Percentiles rank a stretch among this genome's conserved stretches.
These are phyloP conservation scores for Pardosa pseudoannulata DNA, from an alignment of 2,888 invertebrate species.

Conservation along the genomic window DNA sequence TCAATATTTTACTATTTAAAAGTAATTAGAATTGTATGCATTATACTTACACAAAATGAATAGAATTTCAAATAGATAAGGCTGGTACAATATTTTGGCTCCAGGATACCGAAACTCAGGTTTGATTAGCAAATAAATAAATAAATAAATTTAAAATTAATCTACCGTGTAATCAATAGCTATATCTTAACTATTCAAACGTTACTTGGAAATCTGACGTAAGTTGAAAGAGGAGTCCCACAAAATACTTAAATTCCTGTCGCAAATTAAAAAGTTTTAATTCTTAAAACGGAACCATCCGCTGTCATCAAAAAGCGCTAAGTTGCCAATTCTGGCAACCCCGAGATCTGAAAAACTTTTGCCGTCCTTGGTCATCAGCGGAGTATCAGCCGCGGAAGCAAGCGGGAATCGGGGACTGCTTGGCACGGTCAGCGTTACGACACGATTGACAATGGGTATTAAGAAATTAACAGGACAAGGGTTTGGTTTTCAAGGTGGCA, in stretches of 20 bases:
- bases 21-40: too few relatives aligned
- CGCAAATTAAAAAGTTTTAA: background rate
- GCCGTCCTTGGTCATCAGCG: background rate
- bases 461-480: background rate
- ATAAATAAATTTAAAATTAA: too few relatives aligned
- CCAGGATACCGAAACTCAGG: too few relatives aligned
- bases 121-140: too few relatives aligned
- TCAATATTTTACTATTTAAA: too few relatives aligned
- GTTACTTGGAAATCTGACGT: background rate
- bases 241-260: background rate
- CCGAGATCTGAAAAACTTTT: background rate
- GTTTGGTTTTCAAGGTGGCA: conserved; percentile 24
- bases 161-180: too few relatives aligned
- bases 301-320: background rate
- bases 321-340: background rate
- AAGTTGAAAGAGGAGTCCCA: background rate
- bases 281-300: background rate
- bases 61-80: too few relatives aligned
- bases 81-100: too few relatives aligned
- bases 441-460: conserved; percentile 9
- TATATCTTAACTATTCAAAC: too few relatives aligned
- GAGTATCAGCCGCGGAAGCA: background rate
- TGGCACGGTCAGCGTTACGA: conserved; percentile 13
- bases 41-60: too few relatives aligned
- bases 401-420: background rate